phyloP scores from a whole-genome alignment of 1,140 invertebrate genomes.

The Zaprionus capensis region DNA sequence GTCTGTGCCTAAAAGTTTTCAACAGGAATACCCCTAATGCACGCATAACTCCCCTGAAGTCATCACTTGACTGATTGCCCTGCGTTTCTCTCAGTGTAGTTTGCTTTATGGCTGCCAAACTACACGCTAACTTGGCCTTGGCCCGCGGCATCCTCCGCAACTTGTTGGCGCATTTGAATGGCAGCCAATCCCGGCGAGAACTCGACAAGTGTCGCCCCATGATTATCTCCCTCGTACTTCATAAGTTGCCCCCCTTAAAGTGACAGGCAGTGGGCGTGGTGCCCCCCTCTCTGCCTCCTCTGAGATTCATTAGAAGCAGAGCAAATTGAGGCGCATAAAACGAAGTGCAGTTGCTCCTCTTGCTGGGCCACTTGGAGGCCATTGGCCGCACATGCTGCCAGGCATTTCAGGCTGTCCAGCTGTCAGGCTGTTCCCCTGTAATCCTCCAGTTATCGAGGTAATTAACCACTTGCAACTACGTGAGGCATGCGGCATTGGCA shows the following conservation, averaged over 20 bases:
- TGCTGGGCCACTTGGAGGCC: slow-evolving; percentile 16
- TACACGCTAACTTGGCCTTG: slow-evolving; percentile 48
- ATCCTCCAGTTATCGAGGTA: slow-evolving; percentile 72
- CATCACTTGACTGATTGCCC: slow-evolving; percentile 59
- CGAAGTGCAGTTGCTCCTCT: slow-evolving; percentile 33
- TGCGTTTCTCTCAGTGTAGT: slow-evolving; percentile 65
- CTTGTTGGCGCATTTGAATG: slow-evolving; percentile 66
- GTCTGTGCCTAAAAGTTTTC: slow-evolving; percentile 16
- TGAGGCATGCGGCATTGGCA: slow-evolving; percentile 44
- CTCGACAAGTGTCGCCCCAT: slow-evolving; percentile 82
- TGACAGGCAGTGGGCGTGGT: background rate
- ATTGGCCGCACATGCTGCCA: slow-evolving; percentile 38
- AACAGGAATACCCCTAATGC: slow-evolving; percentile 50
- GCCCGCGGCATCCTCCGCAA: slow-evolving; percentile 25
- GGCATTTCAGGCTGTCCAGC: background rate
- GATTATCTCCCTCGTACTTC: slow-evolving; percentile 81
- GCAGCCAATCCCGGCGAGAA: slow-evolving; percentile 72
- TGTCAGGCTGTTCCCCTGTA: slow-evolving; percentile 22
- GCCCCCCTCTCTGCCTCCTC: background rate
- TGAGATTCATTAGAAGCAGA: background rate
- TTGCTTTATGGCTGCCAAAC: slow-evolving; percentile 42
- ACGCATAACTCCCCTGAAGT: slow-evolving; percentile 50
- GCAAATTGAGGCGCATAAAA: slow-evolving; percentile 51
- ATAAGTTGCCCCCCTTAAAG: slow-evolving; percentile 74
- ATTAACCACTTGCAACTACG: slow-evolving; percentile 64